Evolutionary conservation across 1,140 invertebrate species (phyloP).

Genomic region (Meloidogyne chitwoodi): DNA sequence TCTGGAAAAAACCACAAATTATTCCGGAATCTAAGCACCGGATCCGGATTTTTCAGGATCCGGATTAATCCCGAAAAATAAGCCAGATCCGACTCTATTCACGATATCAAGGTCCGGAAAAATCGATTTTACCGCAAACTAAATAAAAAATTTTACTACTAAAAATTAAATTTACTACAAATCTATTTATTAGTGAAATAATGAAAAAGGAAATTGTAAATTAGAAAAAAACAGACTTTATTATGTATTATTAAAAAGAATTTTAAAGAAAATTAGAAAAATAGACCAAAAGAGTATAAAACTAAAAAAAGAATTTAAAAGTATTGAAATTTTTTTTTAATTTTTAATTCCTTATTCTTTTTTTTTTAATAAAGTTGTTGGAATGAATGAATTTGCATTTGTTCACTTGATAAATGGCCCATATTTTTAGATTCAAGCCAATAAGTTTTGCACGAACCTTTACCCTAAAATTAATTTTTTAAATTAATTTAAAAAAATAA

Average conservation of each 20-base stretch:
- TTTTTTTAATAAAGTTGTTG: slow-evolving; percentile 8
- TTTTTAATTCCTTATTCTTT: background rate
- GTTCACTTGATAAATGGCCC: background rate
- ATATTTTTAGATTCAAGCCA: slow-evolving; percentile 33
- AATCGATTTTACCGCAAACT: no score
- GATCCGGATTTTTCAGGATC: no score
- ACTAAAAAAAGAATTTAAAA: background rate
- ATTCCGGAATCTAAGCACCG: no score
- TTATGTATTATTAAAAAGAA: no score
- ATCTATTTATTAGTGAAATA: no score
- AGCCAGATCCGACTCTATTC: no score
- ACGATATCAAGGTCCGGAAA: no score
- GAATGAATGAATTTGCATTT: slow-evolving; percentile 14
- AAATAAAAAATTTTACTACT: no score
- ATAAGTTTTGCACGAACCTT: slow-evolving; percentile 44
- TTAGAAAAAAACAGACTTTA: no score
- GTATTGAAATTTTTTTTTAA: background rate
- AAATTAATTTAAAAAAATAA: background rate
- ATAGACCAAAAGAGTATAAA: background rate
- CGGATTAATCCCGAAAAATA: no score
- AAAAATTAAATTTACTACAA: no score
- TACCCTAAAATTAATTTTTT: slow-evolving; percentile 36
- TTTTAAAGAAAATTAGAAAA: background rate
- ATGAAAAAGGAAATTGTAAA: background rate
- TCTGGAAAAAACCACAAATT: no score